Percentiles rank a stretch among this genome's conserved stretches.
Evolutionary conservation across 2,797 vertebrate species (phyloP).

Genomic region (Oryzias dopingdopingensis): DNA sequence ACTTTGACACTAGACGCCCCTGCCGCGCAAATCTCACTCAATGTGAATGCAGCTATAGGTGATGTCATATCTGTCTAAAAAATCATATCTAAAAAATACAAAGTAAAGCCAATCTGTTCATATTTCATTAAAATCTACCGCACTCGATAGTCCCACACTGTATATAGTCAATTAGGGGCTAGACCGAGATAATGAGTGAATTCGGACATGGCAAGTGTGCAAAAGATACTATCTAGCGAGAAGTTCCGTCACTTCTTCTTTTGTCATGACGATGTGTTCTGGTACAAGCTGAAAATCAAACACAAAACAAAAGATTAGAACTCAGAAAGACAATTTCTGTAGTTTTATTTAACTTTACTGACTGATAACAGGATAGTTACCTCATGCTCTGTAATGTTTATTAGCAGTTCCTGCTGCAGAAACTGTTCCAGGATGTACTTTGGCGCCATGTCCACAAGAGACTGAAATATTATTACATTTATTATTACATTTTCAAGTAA

Average conservation of each 20-base stretch:
- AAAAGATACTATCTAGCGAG: constrained; percentile 93
- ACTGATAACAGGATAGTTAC: constrained; percentile 62
- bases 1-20: too few species aligned
- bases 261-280: constrained; percentile 97
- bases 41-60: too few species aligned
- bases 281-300: constrained; percentile 85
- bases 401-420: constrained; percentile 94
- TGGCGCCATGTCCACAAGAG: constrained; percentile 96
- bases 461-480: constrained; percentile 70
- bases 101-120: too few species aligned
- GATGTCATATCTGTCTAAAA: not conserved
- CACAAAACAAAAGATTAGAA: not conserved
- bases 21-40: too few species aligned
- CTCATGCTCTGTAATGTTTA: constrained; percentile 98
- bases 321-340: not conserved
- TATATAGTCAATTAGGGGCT: too few species aligned
- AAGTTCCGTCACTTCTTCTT: constrained; percentile 93
- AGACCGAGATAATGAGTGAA: too few species aligned
- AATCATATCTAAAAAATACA: too few species aligned
- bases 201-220: too few species aligned
- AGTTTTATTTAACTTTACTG: not conserved
- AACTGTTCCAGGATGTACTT: constrained; percentile 98
- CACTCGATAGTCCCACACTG: too few species aligned
- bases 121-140: too few species aligned
- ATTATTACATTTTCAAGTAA: not conserved